Evolutionary conservation across 2,113 vertebrate species (phyloP).

Genomic region (Xiphophorus couchianus): DNA sequence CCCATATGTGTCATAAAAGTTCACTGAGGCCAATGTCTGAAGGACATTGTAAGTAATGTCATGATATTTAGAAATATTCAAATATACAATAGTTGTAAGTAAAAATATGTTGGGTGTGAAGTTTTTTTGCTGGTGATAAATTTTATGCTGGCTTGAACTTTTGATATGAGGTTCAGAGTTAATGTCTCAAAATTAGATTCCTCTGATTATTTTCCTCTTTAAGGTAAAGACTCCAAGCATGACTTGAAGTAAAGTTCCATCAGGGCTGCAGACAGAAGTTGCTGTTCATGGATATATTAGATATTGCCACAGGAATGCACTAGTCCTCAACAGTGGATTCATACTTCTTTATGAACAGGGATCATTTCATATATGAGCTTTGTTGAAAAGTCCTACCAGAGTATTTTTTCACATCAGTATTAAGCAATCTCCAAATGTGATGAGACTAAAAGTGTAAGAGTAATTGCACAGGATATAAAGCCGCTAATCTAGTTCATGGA

Average conservation of each 20-base stretch:
- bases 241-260: background rate
- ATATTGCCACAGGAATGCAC: background rate
- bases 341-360: too few species aligned
- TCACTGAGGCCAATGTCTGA: constrained; percentile 56
- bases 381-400: too few species aligned
- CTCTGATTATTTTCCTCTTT: background rate
- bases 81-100: background rate
- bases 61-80: too few species aligned
- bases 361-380: too few species aligned
- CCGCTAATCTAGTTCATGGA: background rate
- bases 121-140: background rate
- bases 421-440: too few species aligned
- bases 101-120: background rate
- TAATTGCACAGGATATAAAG: background rate
- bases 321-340: too few species aligned
- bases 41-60: background rate
- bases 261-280: background rate
- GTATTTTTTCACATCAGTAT: too few species aligned
- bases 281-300: background rate
- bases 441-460: too few species aligned
- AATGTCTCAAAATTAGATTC: background rate
- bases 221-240: background rate
- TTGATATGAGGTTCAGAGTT: background rate
- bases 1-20: constrained; percentile 44
- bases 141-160: too few species aligned